Percentiles rank a stretch among this genome's conserved stretches.
Evolutionary conservation across 2,888 invertebrate species (phyloP).

Genomic region (Entomobrya multifasciata): DNA sequence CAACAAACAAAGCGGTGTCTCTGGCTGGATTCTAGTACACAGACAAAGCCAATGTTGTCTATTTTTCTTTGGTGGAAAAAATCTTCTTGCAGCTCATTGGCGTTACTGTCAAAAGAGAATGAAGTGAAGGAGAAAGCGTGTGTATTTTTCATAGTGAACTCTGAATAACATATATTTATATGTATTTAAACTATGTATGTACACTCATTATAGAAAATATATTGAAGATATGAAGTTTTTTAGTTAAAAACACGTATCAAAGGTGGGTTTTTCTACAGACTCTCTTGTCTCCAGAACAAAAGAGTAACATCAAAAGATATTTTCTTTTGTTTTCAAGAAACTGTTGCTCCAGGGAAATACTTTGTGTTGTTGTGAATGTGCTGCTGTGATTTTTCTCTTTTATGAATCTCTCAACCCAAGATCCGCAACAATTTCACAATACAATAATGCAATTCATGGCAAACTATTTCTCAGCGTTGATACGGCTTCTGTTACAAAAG

Average conservation of each 20-base stretch:
- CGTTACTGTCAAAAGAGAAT: too few species aligned
- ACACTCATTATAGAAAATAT: background rate
- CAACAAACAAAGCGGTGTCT: too few species aligned
- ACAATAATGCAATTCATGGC: background rate
- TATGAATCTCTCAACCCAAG: background rate
- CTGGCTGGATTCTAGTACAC: background rate
- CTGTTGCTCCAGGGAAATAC: constrained; percentile 45
- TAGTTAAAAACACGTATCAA: too few species aligned
- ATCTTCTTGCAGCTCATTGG: too few species aligned
- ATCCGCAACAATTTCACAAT: background rate
- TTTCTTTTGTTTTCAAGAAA: constrained; percentile 36
- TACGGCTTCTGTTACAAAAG: background rate
- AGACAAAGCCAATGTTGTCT: background rate
- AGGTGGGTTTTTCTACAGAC: background rate
- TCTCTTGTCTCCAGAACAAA: constrained; percentile 6
- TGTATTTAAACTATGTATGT: background rate
- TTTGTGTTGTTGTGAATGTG: constrained; percentile 18
- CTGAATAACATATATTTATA: background rate
- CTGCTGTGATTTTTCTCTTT: constrained; percentile 7
- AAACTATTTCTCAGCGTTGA: background rate
- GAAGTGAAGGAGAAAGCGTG: too few species aligned
- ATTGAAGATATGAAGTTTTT: background rate
- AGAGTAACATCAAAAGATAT: constrained; percentile 24
- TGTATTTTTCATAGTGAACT: too few species aligned
- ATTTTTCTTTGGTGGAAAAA: background rate